Base-by-base conservation (phyloP, 2,888 invertebrate species). In the Osedax frankpressi region DNA sequence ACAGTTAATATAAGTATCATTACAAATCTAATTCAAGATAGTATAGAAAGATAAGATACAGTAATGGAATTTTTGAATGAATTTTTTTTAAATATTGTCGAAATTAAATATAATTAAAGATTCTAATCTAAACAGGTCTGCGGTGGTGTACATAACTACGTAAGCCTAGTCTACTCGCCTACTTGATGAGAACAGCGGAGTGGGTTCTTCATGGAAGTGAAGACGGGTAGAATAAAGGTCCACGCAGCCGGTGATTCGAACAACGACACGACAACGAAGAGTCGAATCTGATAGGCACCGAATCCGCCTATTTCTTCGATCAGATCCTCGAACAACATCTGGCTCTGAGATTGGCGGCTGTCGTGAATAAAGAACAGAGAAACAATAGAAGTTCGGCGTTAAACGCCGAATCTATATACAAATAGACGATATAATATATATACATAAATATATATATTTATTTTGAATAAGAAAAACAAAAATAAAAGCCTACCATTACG, bases 181-280 rank as follows among this genome's bases (percentile, higher is more conserved):
- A 65, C 24, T 24, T 65, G 6, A n/a, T 6, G 11, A 6, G 24
- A 65, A 65, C 24, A 65, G 65, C 6, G 6, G 24, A 24, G 14
- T n/a, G 65, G 65, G 24, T 24, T 65, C 28, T 75, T 78, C 30
- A 78, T 79, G 69, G 79, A 78, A 1, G 80, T 77, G 69, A 83
- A 78, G 24, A 82, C 79, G 0, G 82, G 82, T 26, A 81, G 77
- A 30, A 83, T 75, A 81, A 83, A 82, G 6, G 81, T 81, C 81
- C 82, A 82, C 11, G 82, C 81, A 25, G 81, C 78, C 0, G 83
- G 81, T 0, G 81, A 80, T 75, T 83, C 83, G 77, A 82, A 81
- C 77, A 81, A 76, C 71, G 81, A 82, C 3, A 82, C 81, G 3
- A 82, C 74, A 2, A 82, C 44, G 70, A 82, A 82, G 2, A 82